Evolutionary conservation across 2,113 vertebrate genomes (phyloP).

Genomic region (Tympanuchus pallidicinctus): DNA sequence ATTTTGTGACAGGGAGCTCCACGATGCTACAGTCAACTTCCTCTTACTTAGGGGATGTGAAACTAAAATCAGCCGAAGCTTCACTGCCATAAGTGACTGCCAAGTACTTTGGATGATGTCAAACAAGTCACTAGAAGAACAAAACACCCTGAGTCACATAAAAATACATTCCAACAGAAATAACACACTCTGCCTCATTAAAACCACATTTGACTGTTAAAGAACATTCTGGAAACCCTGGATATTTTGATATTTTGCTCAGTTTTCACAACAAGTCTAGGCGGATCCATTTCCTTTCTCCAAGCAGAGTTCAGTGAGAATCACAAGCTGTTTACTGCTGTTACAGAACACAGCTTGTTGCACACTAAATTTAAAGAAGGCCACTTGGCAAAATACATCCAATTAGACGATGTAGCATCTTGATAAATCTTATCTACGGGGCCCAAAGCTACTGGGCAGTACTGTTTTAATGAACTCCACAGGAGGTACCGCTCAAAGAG

Average conservation of each 20-base stretch:
- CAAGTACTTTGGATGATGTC: slow-evolving; percentile 22
- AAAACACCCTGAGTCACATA: slow-evolving; percentile 56
- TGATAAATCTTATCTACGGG: not conserved
- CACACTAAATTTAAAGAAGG: not conserved
- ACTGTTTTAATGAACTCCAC: not conserved
- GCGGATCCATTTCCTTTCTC: not conserved
- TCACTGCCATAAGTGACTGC: slow-evolving; percentile 24
- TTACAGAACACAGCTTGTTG: not conserved
- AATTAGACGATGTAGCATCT: not conserved
- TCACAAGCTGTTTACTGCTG: not conserved
- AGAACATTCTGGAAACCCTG: slow-evolving; percentile 30
- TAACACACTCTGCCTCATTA: slow-evolving; percentile 33
- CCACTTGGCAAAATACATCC: not conserved
- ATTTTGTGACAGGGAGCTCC: slow-evolving; percentile 34
- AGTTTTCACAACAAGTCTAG: slow-evolving; percentile 7
- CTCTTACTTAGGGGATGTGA: slow-evolving; percentile 3
- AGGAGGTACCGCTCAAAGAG: not conserved
- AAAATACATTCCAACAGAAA: slow-evolving; percentile 40
- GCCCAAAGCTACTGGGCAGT: not conserved
- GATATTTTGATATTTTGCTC: slow-evolving; percentile 27
- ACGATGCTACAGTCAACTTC: slow-evolving; percentile 37
- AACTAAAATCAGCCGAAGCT: slow-evolving; percentile 27
- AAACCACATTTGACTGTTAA: slow-evolving; percentile 13
- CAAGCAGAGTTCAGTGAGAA: not conserved
- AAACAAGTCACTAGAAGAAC: slow-evolving; percentile 47